phyloP scores from a whole-genome alignment of 2,888 invertebrate genomes.

The Gortyna flavago region DNA sequence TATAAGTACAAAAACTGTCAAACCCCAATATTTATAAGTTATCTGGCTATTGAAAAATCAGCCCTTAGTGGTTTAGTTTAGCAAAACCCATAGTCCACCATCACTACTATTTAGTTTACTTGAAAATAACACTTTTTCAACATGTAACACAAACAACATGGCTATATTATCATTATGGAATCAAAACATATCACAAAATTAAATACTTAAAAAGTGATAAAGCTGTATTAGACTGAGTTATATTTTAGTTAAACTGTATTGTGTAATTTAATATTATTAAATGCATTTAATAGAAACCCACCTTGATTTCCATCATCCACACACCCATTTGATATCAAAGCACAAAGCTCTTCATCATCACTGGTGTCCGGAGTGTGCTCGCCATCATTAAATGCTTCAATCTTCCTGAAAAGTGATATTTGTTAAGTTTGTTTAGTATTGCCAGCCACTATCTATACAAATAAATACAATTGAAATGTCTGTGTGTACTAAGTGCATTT shows the following conservation, averaged over 20 bases:
- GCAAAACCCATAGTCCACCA: no score
- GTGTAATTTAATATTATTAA: not conserved
- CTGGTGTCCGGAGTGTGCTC: constrained; percentile 55
- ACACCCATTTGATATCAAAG: constrained; percentile 7
- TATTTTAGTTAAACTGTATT: not conserved
- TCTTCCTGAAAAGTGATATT: constrained; percentile 71
- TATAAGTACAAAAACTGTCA: no score
- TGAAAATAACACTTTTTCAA: no score
- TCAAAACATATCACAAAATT: not conserved
- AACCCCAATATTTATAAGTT: no score
- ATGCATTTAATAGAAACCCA: constrained; percentile 21
- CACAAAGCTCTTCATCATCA: constrained; percentile 71
- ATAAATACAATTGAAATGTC: not conserved
- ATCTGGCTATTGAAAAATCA: no score
- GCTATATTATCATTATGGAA: no score
- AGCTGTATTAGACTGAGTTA: not conserved
- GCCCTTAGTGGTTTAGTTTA: no score
- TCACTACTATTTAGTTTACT: no score
- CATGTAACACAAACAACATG: no score
- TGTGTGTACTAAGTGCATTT: not conserved
- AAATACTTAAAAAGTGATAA: not conserved
- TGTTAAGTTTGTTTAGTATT: not conserved
- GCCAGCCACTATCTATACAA: not conserved
- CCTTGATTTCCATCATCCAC: constrained; percentile 5
- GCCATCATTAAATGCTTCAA: constrained; percentile 66